phyloP scores from a whole-genome alignment of 2,888 invertebrate species.

The Epirrita christyi region DNA sequence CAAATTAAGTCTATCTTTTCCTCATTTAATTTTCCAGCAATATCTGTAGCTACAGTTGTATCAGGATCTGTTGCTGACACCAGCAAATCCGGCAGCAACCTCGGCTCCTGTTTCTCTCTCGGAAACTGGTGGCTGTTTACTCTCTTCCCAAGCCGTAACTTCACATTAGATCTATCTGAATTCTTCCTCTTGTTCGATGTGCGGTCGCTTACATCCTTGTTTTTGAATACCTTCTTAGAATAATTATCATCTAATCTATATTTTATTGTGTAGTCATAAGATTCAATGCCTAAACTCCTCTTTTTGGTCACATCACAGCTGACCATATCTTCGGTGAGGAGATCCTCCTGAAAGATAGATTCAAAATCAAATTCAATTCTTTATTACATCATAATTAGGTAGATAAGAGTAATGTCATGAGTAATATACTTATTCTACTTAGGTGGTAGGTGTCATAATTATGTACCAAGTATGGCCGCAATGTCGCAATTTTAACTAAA shows the following conservation, averaged over 20 bases:
- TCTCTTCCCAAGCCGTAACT: conserved; percentile 83
- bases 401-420: too few species aligned
- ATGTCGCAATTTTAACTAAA: too few species aligned
- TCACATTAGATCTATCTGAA: conserved; percentile 84
- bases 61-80: conserved; percentile 78
- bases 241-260: conserved; percentile 85
- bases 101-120: conserved; percentile 81
- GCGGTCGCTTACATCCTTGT: conserved; percentile 53
- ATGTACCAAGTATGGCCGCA: background rate
- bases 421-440: too few species aligned
- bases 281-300: conserved; percentile 89
- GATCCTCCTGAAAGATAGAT: conserved; percentile 90
- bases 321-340: conserved; percentile 90
- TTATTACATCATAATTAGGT: too few species aligned
- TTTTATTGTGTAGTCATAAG: conserved; percentile 89
- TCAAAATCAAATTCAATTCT: too few species aligned
- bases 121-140: conserved; percentile 68
- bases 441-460: too few species aligned
- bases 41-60: conserved; percentile 88
- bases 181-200: conserved; percentile 84
- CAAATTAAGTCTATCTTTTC: conserved; percentile 90
- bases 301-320: conserved; percentile 90
- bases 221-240: conserved; percentile 68
- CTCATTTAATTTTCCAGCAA: conserved; percentile 89
- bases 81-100: conserved; percentile 85